These are phyloP conservation scores for Colius striatus DNA, from an alignment of 2,113 vertebrate genomes.

Conservation along the genomic window DNA sequence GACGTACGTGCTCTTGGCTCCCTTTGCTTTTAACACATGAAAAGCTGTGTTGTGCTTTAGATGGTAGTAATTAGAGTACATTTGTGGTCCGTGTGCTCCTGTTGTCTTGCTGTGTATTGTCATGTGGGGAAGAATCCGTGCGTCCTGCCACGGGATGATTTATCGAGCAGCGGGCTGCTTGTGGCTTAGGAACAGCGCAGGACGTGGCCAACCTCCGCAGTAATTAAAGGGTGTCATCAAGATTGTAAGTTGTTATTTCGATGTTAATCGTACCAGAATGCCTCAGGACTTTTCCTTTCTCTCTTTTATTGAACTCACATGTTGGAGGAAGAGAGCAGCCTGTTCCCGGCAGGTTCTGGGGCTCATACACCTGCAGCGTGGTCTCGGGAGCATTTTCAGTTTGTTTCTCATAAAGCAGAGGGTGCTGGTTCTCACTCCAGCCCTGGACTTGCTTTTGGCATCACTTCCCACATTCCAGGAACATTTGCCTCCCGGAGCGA, in stretches of 20 bases:
- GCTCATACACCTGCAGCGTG: neutral
- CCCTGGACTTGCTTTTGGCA: neutral
- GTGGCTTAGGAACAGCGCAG: neutral
- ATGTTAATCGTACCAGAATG: neutral
- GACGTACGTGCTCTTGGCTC: neutral
- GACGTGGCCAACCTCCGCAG: neutral
- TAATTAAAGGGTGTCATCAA: neutral
- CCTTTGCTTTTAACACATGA: neutral
- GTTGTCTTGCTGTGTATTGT: rapidly evolving
- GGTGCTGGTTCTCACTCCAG: neutral
- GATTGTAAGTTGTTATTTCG: neutral
- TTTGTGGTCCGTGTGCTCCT: neutral
- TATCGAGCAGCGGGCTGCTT: neutral
- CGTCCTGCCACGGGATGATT: rapidly evolving
- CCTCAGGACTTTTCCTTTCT: neutral
- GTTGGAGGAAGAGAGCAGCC: neutral
- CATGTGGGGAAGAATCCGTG: neutral
- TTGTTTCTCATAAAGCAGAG: neutral
- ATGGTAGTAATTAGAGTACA: neutral
- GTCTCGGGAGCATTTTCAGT: neutral
- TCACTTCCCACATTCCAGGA: neutral
- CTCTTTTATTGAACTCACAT: neutral
- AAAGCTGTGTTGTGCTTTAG: neutral
- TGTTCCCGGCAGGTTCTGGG: neutral
- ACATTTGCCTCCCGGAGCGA: neutral